Evolutionary conservation across 2,888 invertebrate genomes (phyloP).

Genomic region (Leuctra nigra): DNA sequence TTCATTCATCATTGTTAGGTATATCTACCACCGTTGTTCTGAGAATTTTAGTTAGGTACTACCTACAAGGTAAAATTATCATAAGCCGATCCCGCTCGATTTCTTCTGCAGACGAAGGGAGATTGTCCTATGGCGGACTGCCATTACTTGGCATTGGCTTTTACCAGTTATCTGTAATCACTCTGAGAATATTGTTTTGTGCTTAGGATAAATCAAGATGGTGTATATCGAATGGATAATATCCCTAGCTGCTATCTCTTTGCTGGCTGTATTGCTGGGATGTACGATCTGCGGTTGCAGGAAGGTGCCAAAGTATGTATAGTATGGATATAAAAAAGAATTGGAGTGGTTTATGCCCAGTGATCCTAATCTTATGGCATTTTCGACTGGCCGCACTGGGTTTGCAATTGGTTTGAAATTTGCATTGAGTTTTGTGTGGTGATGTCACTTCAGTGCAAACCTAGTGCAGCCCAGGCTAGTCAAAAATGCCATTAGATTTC

Average conservation of each 20-base stretch:
- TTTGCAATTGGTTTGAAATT: background rate
- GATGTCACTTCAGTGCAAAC: background rate
- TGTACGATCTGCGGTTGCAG: constrained; percentile 72
- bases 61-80: too few relatives aligned
- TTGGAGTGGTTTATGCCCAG: background rate
- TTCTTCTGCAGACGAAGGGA: too few relatives aligned
- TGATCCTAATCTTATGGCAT: too few relatives aligned
- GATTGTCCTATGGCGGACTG: too few relatives aligned
- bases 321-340: background rate
- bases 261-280: constrained; percentile 51
- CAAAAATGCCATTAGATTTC: too few relatives aligned
- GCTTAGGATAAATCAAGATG: constrained; percentile 17
- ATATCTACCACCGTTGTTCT: too few relatives aligned
- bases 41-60: too few relatives aligned
- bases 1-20: too few relatives aligned
- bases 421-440: background rate
- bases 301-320: constrained; percentile 64
- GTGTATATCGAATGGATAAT: constrained; percentile 37
- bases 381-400: background rate
- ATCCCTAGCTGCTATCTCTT: constrained; percentile 35
- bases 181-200: background rate
- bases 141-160: too few relatives aligned
- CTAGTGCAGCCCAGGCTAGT: background rate
- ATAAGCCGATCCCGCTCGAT: too few relatives aligned
- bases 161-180: too few relatives aligned